Base-by-base conservation (phyloP, 2,888 invertebrate genomes). In the Seladonia tumulorum region DNA sequence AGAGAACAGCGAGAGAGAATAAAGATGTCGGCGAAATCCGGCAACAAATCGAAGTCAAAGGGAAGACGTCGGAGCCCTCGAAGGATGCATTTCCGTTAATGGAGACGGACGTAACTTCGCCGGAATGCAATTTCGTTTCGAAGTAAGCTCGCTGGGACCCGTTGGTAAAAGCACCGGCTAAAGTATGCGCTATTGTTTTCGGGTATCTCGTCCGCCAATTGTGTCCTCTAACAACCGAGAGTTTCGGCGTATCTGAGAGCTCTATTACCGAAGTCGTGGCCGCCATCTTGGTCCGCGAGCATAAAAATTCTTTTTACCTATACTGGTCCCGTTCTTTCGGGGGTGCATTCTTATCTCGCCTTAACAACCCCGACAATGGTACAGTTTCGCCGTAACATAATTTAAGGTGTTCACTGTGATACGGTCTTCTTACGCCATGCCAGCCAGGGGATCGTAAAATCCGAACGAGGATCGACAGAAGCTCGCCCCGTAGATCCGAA, bases 111-210 rank as follows among this genome's bases (percentile, higher is more conserved):
- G 66, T 35, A 35, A 66, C 66, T 66, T 35, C 29, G 8, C 16
- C 66, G 66, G 66, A 66, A 35, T 66, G 66, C 66, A 66, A 66
- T 66, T 66, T 35, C 66, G 66, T 66, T 35, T 29, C 18, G 29
- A 8, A 66, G 29, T 35, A 35, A 66, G 29, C 35, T 66, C 35
- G 18, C 66, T 18, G 7, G 29, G 18, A 10, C 66, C 18, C 66
- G 35, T 18, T 8, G 66, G 35, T 22, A 66, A 66, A 66, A 66
- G 66, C 35, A 10, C 18, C 18, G 66, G 7, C 66, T 66, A 35
- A 66, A 66, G 35, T 66, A 66, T 63, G 39, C 47, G 66, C 45
- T 45, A 85, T 85, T 86, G 81, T 86, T 81, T 78, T 73, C 85
- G 53, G 47, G 18, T 66, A 42, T 75, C 75, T 80, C 47, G 71